A percentile compares a stretch with the other conserved stretches of the same genome.
These are phyloP conservation scores for Chloroclystis v-ata DNA, from an alignment of 2,888 invertebrate species.

Conservation along the genomic window DNA sequence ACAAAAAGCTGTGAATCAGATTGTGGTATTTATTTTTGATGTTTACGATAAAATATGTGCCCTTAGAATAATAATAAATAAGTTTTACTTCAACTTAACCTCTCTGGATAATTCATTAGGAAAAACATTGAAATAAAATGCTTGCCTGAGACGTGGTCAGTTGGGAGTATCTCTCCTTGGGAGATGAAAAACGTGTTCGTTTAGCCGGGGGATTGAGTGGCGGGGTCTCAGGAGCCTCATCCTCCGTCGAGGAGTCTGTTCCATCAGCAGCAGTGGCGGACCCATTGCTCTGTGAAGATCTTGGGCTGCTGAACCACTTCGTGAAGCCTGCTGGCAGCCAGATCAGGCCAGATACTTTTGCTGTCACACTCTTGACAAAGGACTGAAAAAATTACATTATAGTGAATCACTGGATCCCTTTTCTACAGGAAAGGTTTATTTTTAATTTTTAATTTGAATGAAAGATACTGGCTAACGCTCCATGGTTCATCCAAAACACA, in stretches of 20 bases:
- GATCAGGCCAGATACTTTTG: constrained; percentile 80
- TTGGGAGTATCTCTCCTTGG: constrained; percentile 33
- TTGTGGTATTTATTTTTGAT: too few relatives aligned
- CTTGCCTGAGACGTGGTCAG: constrained; percentile 43
- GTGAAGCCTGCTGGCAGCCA: constrained; percentile 79
- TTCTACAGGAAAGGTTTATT: too few relatives aligned
- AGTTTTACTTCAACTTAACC: too few relatives aligned
- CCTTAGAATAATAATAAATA: too few relatives aligned
- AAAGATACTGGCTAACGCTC: too few relatives aligned
- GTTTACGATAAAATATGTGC: too few relatives aligned
- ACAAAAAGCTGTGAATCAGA: too few relatives aligned
- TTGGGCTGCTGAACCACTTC: constrained; percentile 72
- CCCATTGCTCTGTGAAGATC: constrained; percentile 56
- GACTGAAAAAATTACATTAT: constrained; percentile 70
- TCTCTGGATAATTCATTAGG: too few relatives aligned
- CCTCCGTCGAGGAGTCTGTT: constrained; percentile 63
- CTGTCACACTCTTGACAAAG: constrained; percentile 83
- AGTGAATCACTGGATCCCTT: too few relatives aligned
- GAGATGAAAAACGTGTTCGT: constrained; percentile 44
- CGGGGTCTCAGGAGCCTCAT: constrained; percentile 47
- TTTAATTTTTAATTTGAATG: too few relatives aligned
- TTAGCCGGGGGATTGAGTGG: constrained; percentile 62
- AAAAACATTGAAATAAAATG: too few relatives aligned
- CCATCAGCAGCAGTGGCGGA: constrained; percentile 54
- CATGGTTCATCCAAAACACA: too few relatives aligned